These are phyloP conservation scores for Acleris emargana DNA, from an alignment of 2,888 invertebrate genomes.

Conservation along the genomic window DNA sequence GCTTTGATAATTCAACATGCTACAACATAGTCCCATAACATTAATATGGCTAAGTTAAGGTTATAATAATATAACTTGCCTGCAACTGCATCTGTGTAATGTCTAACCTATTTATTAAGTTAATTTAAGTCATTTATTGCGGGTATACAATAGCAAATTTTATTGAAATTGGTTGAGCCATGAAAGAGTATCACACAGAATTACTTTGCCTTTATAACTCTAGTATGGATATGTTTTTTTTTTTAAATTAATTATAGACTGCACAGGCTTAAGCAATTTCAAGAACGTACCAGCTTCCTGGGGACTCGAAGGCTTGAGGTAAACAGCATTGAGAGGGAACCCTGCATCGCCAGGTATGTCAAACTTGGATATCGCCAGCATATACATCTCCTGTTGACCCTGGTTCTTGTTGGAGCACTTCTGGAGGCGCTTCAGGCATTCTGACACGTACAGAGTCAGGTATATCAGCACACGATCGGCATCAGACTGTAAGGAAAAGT, in stretches of 20 bases:
- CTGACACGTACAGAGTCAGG: slow-evolving; percentile 97
- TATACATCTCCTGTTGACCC: slow-evolving; percentile 97
- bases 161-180: no score
- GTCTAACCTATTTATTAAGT: no score
- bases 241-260: background rate
- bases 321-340: slow-evolving; percentile 98
- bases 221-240: no score
- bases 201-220: no score
- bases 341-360: slow-evolving; percentile 98
- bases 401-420: slow-evolving; percentile 95
- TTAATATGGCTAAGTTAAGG: no score
- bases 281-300: slow-evolving; percentile 89
- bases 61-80: no score
- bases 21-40: no score
- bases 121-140: no score
- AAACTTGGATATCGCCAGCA: slow-evolving; percentile 96
- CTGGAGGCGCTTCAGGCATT: slow-evolving; percentile 97
- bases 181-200: no score
- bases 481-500: slow-evolving; percentile 89
- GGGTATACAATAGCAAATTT: no score
- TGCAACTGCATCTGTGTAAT: no score
- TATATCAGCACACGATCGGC: slow-evolving; percentile 98
- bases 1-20: no score
- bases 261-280: background rate
- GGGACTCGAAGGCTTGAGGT: slow-evolving; percentile 91